A percentile compares a stretch with the other conserved stretches of the same genome.
phyloP scores from a whole-genome alignment of 2,888 invertebrate species.

The Noctuana brunneofusca region DNA sequence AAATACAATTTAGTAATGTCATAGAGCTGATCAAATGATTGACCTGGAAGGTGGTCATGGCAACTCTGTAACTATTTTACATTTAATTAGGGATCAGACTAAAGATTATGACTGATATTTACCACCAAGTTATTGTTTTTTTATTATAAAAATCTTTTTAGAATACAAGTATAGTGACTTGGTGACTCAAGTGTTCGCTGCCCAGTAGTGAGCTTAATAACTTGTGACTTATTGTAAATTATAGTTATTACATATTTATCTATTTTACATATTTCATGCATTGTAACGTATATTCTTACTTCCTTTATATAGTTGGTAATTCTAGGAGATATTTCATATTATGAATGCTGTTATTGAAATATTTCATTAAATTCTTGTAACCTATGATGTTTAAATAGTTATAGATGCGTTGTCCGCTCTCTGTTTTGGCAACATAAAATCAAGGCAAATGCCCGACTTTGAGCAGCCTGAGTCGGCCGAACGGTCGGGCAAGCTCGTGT shows the following conservation, averaged over 20 bases:
- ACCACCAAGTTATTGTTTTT: too few species aligned
- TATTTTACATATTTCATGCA: not conserved
- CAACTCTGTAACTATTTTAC: too few species aligned
- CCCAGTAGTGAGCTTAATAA: not conserved
- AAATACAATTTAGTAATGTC: too few species aligned
- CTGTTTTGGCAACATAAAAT: not conserved
- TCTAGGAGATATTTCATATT: constrained; percentile 11
- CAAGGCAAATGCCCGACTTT: too few species aligned
- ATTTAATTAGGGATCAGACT: too few species aligned
- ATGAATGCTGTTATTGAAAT: not conserved
- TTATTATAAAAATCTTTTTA: not conserved
- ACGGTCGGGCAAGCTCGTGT: too few species aligned
- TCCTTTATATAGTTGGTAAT: not conserved
- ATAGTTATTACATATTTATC: not conserved
- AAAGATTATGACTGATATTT: too few species aligned
- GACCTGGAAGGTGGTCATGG: too few species aligned
- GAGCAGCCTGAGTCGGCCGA: too few species aligned
- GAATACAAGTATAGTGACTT: not conserved
- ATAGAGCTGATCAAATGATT: too few species aligned
- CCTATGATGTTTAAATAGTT: too few species aligned
- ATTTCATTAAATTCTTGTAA: not conserved
- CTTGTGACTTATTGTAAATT: constrained; percentile 11
- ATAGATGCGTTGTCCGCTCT: too few species aligned
- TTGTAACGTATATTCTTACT: not conserved
- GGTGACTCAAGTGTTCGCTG: constrained; percentile 6